Base-by-base conservation (phyloP, 2,797 vertebrate species). In the Girardinus metallicus region DNA sequence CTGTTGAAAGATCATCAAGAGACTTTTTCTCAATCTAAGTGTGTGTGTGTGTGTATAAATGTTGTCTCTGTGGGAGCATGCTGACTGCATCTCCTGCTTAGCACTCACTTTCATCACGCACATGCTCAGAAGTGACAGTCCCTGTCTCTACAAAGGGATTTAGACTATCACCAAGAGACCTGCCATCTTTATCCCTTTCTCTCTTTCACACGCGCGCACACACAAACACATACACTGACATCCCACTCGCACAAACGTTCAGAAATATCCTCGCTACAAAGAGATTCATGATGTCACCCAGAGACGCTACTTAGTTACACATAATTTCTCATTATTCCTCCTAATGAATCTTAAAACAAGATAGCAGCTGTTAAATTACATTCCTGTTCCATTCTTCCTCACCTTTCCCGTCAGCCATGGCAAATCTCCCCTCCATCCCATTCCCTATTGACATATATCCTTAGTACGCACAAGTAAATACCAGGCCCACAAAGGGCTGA, bases 261-360 rank as follows among this genome's bases (percentile, higher is more conserved):
- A 85, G 86, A 81, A 91, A 93, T 81, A 89, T 86, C 66, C 85
- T 23, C 89, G 66, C 87, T 89, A 94, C 94, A 95, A 93, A 94
- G 90, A 92, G 91, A 92, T 93, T 93, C 88, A 89, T 89, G 92
- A 92, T 94, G 94, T 95, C 94, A 95, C 92, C 93, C 83, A 91
- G 94, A 95, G 95, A 96, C 92, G 84, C 83, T 88, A 92, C 91
- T 95, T 94, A 93, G 95, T 91, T 94, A 85, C 92, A 91, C 93
- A 95, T 95, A 94, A 95, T 94, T 94, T 94, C 92, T 94, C 91
- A 95, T 95, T 95, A 96, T 95, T 95, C 91, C 92, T 93, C 83
- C 86, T 96, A 96, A 96, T 96, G 94, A 95, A 95, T 95, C 95
- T 94, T 94, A 95, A 95, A 95, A 95, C 95, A 95, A 94, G 95